phyloP scores from a whole-genome alignment of 2,797 vertebrate species.

The Ptychobarbus kaznakovi region DNA sequence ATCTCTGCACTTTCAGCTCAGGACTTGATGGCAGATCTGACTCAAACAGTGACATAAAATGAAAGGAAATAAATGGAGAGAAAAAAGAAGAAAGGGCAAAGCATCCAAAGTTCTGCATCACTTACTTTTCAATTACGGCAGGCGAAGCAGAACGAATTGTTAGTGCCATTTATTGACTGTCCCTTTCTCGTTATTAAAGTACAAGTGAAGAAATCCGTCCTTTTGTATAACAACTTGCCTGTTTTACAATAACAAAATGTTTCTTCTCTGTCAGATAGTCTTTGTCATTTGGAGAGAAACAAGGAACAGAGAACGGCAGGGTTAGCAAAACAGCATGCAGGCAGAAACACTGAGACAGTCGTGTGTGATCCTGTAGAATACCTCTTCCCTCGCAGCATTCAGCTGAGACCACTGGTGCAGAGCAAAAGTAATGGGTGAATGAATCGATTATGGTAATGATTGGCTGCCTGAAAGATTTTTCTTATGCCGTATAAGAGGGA shows the following conservation, averaged over 20 bases:
- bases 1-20: conserved; percentile 70
- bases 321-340: conserved; percentile 56
- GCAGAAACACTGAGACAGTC: conserved; percentile 58
- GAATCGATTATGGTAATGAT: conserved; percentile 82
- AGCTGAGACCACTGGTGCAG: conserved; percentile 73
- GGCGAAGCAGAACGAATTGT: conserved; percentile 89
- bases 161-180: conserved; percentile 91
- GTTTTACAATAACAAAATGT: conserved; percentile 86
- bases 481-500: conserved; percentile 62
- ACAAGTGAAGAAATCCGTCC: conserved; percentile 87
- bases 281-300: conserved; percentile 70
- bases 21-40: conserved; percentile 75
- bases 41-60: conserved; percentile 77
- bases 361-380: conserved; percentile 68
- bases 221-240: conserved; percentile 88
- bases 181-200: conserved; percentile 85
- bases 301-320: conserved; percentile 67
- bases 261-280: conserved; percentile 77
- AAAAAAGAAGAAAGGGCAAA: conserved; percentile 68
- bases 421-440: conserved; percentile 80
- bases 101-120: conserved; percentile 85
- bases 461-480: conserved; percentile 74
- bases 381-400: conserved; percentile 68
- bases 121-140: conserved; percentile 91
- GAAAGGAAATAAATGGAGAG: conserved; percentile 64